Conservation (phyloP, 2,797 vertebrate species). For the Uromys caudimaculatus region DNA sequence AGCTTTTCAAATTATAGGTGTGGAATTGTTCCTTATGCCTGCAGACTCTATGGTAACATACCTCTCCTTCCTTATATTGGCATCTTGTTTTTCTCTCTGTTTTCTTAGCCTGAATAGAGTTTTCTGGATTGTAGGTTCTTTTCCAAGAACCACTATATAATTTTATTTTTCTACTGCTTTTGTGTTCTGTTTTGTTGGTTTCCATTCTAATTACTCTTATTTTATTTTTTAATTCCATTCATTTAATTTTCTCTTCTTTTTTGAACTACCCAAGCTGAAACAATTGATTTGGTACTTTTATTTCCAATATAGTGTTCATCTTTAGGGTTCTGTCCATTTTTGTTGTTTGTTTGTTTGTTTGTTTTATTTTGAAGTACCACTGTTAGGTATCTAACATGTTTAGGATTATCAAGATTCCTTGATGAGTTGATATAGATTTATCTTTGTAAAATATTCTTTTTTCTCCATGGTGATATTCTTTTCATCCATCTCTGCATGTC, state of each 20-base stretch:
- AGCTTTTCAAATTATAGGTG: not conserved
- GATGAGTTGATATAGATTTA: not conserved
- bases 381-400: not conserved
- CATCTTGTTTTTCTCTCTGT: not conserved
- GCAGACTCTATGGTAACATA: not conserved
- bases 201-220: not conserved
- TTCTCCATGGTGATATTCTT: not conserved
- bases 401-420: not conserved
- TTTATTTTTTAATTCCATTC: not conserved
- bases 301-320: not conserved
- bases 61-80: not conserved
- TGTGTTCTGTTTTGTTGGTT: not conserved
- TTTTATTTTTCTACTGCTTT: not conserved
- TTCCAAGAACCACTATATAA: not conserved
- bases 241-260: not conserved
- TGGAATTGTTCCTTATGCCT: not conserved
- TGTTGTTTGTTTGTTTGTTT: not conserved
- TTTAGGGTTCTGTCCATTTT: not conserved
- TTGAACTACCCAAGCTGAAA: not conserved
- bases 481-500: not conserved
- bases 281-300: not conserved
- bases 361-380: not conserved
- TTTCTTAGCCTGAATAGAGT: not conserved
- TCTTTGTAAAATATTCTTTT: not conserved
- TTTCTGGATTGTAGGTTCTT: not conserved